Evolutionary conservation across 2,113 vertebrate genomes (phyloP), one percentile per base, ranked within the genome.

Genomic region (Laterallus jamaicensis): DNA sequence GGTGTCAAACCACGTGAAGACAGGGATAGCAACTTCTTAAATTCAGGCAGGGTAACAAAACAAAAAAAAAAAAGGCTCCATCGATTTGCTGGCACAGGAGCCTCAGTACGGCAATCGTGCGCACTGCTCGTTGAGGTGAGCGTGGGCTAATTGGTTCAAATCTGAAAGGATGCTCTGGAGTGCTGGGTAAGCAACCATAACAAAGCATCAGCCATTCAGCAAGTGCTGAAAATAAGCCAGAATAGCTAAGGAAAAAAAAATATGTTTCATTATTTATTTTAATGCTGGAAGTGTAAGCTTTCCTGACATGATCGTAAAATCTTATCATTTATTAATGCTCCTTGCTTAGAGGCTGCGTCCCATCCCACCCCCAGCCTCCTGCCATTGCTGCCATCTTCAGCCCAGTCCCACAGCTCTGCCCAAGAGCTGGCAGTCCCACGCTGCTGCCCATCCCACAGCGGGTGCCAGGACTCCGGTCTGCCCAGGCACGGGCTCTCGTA

Each of bases 211-310:
- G 92, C 95, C 86, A 68, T 92, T 96, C 77, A 83, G 93, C 88
- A 81, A 92, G 50, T 84, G 90, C 91, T 97, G 97, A 97, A 97
- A 97, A 96, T 94, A 90, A 80, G 93, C 93, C 96, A 95, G 95
- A 94, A 95, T 92, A 86, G 67, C 83, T 85, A 40, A 93, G 90
- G 90, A 93, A 93, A 40, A 69, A 10, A 47, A n/a, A 86, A 39
- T 9, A 49, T n/a, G 88, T 96, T 97, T 97, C 83, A 95, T 97
- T 97, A 97, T 98, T 97, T 98, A 97, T 98, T 98, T 98, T 98
- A 96, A 89, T 95, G 97, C 95, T 96, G 94, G 92, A 96, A 97
- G 76, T 90, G 82, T 96, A 97, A 97, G 97, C 92, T 98, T 97
- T 97, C 86, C 97, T 98, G 97, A 97, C 97, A 93, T 71, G 95